phyloP scores from a whole-genome alignment of 2,797 vertebrate species.

The Prionace glauca region DNA sequence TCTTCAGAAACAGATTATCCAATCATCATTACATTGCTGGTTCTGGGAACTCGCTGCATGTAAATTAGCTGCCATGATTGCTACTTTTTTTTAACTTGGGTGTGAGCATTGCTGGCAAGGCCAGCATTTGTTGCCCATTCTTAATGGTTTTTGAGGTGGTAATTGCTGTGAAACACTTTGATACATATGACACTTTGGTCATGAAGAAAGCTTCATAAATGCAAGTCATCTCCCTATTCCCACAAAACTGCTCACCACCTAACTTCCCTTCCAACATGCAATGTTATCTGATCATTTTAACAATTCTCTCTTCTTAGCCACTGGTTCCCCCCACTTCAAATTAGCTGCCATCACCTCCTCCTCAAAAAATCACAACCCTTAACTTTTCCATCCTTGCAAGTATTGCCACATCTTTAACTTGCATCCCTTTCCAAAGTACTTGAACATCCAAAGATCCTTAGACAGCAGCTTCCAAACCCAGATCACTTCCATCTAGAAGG shows the following conservation, averaged over 20 bases:
- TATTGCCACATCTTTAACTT: neutral
- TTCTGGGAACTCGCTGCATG: neutral
- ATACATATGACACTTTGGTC: neutral
- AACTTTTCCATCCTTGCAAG: neutral
- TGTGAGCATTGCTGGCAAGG: neutral
- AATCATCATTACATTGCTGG: neutral
- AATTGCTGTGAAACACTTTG: neutral
- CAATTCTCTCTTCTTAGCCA: neutral
- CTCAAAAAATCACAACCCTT: neutral
- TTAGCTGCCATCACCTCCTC: neutral
- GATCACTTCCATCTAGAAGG: no score
- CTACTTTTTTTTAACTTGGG: neutral
- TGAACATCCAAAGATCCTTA: no score
- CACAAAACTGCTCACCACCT: neutral
- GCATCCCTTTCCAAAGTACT: no score
- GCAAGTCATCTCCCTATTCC: neutral
- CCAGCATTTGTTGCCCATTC: neutral
- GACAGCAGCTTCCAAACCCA: no score
- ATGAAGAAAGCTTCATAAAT: neutral
- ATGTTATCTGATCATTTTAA: neutral
- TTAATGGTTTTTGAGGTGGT: neutral
- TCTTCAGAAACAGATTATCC: neutral
- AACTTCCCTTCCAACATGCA: neutral
- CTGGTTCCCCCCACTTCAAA: neutral
- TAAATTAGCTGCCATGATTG: neutral